Percentiles rank a stretch among this genome's conserved stretches.
phyloP scores from a whole-genome alignment of 2,113 vertebrate species.

The Pycnonotus jocosus region DNA sequence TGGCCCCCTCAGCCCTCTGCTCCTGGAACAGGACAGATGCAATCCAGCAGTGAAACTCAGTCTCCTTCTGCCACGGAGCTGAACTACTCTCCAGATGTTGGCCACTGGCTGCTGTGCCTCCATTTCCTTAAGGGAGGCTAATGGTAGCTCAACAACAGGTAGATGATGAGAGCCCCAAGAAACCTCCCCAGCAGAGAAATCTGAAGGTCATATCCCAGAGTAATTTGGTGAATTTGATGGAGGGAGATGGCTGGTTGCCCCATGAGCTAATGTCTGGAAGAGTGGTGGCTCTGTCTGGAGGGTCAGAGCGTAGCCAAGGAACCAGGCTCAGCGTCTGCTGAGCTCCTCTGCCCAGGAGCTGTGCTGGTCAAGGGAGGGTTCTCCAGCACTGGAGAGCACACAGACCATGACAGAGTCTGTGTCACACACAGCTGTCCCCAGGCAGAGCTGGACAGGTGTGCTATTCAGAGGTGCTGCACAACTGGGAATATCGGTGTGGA shows the following conservation, averaged over 20 bases:
- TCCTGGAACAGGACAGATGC: fast-evolving
- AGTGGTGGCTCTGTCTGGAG: neutral
- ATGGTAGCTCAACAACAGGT: neutral
- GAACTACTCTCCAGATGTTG: neutral
- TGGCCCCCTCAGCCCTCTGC: neutral
- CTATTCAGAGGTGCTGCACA: neutral
- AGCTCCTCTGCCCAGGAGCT: neutral
- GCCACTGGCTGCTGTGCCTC: neutral
- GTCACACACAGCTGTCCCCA: neutral
- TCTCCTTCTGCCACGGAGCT: neutral
- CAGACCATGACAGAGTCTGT: fast-evolving
- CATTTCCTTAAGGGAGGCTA: neutral
- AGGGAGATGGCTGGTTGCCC: neutral
- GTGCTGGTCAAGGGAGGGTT: neutral
- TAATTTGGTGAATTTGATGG: neutral
- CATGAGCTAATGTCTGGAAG: neutral
- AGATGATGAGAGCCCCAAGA: neutral
- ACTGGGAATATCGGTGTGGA: neutral
- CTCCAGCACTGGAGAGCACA: neutral
- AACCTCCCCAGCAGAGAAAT: neutral
- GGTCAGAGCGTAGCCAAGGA: neutral
- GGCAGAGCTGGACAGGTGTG: fast-evolving
- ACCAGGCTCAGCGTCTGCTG: neutral
- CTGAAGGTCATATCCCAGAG: neutral
- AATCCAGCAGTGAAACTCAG: neutral